Percentiles rank a stretch among this genome's conserved stretches.
phyloP scores from a whole-genome alignment of 2,888 invertebrate species.

The Syrphus vitripennis region DNA sequence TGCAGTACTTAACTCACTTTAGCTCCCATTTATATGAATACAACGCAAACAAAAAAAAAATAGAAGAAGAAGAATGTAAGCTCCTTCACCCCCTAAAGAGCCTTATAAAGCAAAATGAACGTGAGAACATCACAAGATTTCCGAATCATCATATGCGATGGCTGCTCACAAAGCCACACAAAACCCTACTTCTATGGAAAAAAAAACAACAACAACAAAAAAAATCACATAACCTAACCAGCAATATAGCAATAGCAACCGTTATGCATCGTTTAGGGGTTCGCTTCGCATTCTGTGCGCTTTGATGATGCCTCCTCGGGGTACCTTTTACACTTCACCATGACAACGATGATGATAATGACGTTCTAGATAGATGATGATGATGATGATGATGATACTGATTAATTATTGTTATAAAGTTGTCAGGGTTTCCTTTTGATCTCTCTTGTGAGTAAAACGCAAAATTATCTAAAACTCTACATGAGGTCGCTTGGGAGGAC shows the following conservation, averaged over 20 bases:
- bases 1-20: slow-evolving; percentile 7
- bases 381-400: slow-evolving; percentile 54
- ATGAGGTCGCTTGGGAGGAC: slow-evolving; percentile 11
- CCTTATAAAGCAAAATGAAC: slow-evolving; percentile 38
- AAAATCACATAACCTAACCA: neutral
- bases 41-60: neutral
- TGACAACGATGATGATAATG: slow-evolving; percentile 35
- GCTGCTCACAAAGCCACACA: neutral
- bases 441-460: slow-evolving; percentile 34
- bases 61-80: slow-evolving; percentile 2
- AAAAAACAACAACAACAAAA: neutral
- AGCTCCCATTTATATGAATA: neutral
- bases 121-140: slow-evolving; percentile 47
- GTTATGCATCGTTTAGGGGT: slow-evolving; percentile 52
- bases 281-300: slow-evolving; percentile 21
- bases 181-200: neutral
- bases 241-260: neutral
- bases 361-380: slow-evolving; percentile 24
- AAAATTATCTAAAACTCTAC: slow-evolving; percentile 49
- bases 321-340: slow-evolving; percentile 31
- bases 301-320: slow-evolving; percentile 9
- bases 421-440: slow-evolving; percentile 57
- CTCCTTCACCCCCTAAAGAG: neutral
- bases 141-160: neutral
- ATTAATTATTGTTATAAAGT: slow-evolving; percentile 65